Evolutionary conservation across 2,888 invertebrate species (phyloP).

Genomic region (Furcula furcula): DNA sequence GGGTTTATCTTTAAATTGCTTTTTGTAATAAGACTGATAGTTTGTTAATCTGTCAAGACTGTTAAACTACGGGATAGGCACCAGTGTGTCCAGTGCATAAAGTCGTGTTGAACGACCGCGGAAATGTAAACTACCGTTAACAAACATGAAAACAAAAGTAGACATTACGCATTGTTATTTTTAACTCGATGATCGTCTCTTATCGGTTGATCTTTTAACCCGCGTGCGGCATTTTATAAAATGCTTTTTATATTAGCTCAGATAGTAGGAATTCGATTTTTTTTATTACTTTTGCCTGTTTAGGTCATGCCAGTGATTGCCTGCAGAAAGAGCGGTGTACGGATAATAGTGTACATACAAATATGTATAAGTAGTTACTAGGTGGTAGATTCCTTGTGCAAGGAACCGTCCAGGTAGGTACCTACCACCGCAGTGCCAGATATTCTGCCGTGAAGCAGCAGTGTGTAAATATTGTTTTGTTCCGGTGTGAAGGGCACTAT

Average conservation of each 20-base stretch:
- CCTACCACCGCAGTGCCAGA: too few relatives aligned
- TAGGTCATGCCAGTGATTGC: slow-evolving; percentile 14
- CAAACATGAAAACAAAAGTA: slow-evolving; percentile 33
- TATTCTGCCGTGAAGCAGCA: too few relatives aligned
- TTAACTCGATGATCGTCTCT: slow-evolving; percentile 44
- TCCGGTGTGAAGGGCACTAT: too few relatives aligned
- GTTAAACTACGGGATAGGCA: too few relatives aligned
- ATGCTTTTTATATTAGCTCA: slow-evolving; percentile 19
- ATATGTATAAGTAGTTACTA: too few relatives aligned
- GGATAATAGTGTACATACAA: neutral
- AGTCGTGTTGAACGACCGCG: neutral
- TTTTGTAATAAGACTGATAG: too few relatives aligned
- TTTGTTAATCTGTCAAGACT: too few relatives aligned
- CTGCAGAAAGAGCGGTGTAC: neutral
- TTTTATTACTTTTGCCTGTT: slow-evolving; percentile 16
- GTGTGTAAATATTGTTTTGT: too few relatives aligned
- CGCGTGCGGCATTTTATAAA: slow-evolving; percentile 40
- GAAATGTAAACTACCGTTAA: slow-evolving; percentile 14
- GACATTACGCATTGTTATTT: slow-evolving; percentile 50
- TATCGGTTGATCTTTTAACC: slow-evolving; percentile 62
- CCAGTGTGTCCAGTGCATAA: too few relatives aligned
- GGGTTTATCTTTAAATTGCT: too few relatives aligned
- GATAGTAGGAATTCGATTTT: slow-evolving; percentile 15
- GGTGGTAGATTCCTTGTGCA: too few relatives aligned
- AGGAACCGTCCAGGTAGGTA: too few relatives aligned